A percentile compares a stretch with the other conserved stretches of the same genome.
Evolutionary conservation across 2,888 invertebrate genomes (phyloP).

Genomic region (Agapetus fuscipes): DNA sequence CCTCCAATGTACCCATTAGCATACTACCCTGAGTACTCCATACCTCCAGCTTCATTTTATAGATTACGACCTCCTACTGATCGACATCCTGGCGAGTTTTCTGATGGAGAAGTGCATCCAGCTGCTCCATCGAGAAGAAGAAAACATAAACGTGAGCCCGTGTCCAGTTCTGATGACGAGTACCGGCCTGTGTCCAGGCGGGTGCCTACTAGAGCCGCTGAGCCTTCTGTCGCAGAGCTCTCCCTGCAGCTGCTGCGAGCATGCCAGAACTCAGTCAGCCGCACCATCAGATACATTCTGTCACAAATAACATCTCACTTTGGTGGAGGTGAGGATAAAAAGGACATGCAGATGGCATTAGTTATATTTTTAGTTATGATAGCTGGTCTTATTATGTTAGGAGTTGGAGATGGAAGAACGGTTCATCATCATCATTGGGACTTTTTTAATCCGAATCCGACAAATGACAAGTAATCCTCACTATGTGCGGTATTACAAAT

Average conservation of each 20-base stretch:
- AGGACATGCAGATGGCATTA: constrained; percentile 65
- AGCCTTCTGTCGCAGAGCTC: constrained; percentile 59
- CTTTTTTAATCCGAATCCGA: constrained; percentile 77
- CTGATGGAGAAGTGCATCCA: constrained; percentile 28
- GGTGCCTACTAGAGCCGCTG: constrained; percentile 39
- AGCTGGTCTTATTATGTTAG: constrained; percentile 66
- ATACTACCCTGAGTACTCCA: constrained; percentile 45
- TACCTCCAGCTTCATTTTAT: constrained; percentile 41
- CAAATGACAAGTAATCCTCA: constrained; percentile 35
- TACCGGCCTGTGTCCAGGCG: constrained; percentile 37
- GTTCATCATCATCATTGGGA: constrained; percentile 83
- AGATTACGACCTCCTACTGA: constrained; percentile 34
- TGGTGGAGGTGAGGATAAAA: constrained; percentile 55
- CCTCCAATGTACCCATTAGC: constrained; percentile 39
- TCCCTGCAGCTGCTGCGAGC: constrained; percentile 61
- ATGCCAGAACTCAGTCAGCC: constrained; percentile 54
- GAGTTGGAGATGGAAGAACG: constrained; percentile 60
- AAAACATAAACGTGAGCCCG: constrained; percentile 34
- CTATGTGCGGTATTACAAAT: neutral
- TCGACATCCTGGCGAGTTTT: constrained; percentile 30
- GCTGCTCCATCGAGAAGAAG: constrained; percentile 41
- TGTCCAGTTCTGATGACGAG: constrained; percentile 43
- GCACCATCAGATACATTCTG: constrained; percentile 59
- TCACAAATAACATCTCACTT: constrained; percentile 52
- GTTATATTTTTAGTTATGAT: constrained; percentile 71